These are phyloP conservation scores for Antheraea mylitta DNA, from an alignment of 1,140 invertebrate genomes.

Conservation along the genomic window DNA sequence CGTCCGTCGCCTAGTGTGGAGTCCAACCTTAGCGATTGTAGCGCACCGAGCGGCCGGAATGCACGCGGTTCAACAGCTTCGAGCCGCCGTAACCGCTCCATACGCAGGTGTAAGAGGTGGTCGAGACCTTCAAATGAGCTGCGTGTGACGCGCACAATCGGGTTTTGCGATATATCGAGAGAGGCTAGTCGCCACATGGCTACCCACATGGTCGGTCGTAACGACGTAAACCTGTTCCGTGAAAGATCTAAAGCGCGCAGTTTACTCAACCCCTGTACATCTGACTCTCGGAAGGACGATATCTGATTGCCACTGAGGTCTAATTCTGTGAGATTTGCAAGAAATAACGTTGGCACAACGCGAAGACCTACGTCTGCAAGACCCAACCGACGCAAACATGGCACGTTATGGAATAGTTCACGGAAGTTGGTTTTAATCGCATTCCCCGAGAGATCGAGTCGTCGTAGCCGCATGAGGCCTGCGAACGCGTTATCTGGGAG, in stretches of 20 bases:
- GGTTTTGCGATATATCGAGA: conserved; percentile 82
- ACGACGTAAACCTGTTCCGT: conserved; percentile 80
- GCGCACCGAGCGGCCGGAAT: conserved; percentile 81
- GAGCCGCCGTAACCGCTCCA: conserved; percentile 69
- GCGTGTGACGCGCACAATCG: conserved; percentile 73
- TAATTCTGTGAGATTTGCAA: conserved; percentile 82
- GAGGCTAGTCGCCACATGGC: conserved; percentile 76
- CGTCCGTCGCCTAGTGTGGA: conserved; percentile 81
- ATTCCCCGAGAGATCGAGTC: conserved; percentile 88
- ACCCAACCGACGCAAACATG: conserved; percentile 84
- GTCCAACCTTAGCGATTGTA: conserved; percentile 82
- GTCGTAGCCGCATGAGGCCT: conserved; percentile 85
- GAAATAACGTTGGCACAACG: conserved; percentile 82
- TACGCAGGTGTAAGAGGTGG: conserved; percentile 66
- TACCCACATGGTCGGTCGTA: conserved; percentile 80
- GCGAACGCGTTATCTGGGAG: conserved; percentile 92
- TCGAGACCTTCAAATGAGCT: conserved; percentile 67
- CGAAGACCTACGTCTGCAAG: conserved; percentile 84
- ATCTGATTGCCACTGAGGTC: conserved; percentile 86
- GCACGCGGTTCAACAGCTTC: conserved; percentile 82
- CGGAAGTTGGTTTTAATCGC: conserved; percentile 88
- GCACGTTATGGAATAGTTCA: conserved; percentile 90
- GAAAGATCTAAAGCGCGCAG: conserved; percentile 82
- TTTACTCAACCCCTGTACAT: conserved; percentile 79
- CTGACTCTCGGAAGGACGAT: conserved; percentile 75